Evolutionary conservation across 2,888 invertebrate species (phyloP).

Genomic region (Orthosia gothica): DNA sequence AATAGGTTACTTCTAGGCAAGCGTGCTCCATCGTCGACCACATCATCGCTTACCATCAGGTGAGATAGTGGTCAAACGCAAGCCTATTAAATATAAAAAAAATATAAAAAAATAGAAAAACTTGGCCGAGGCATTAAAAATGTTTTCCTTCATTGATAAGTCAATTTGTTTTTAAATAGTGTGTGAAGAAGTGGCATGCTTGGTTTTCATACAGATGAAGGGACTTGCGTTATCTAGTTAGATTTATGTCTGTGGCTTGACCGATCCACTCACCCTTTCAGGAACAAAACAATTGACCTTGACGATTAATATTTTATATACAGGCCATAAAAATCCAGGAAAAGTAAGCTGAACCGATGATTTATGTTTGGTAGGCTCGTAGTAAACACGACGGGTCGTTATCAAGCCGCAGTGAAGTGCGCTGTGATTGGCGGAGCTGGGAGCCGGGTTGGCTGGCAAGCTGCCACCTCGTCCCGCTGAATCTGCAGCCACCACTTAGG

Average conservation of each 20-base stretch:
- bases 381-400: constrained; percentile 68
- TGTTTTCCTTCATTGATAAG: too few species aligned
- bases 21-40: too few species aligned
- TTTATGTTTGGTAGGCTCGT: constrained; percentile 61
- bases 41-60: too few species aligned
- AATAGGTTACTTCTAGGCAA: too few species aligned
- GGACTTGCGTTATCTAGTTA: too few species aligned
- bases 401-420: constrained; percentile 69
- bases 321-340: constrained; percentile 29
- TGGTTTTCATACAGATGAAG: too few species aligned
- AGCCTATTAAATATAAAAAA: too few species aligned
- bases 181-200: too few species aligned
- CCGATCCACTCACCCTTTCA: not conserved
- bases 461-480: constrained; percentile 78
- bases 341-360: constrained; percentile 54
- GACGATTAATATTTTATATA: constrained; percentile 23
- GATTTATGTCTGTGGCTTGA: not conserved
- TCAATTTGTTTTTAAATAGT: too few species aligned
- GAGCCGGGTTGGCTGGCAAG: constrained; percentile 75
- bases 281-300: constrained; percentile 35
- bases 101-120: too few species aligned
- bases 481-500: constrained; percentile 65
- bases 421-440: constrained; percentile 71
- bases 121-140: too few species aligned
- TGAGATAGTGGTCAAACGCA: too few species aligned